Percentiles rank a stretch among this genome's conserved stretches.
Conservation (phyloP, 2,888 invertebrate species). For the Pachycephus smyrnensis region DNA sequence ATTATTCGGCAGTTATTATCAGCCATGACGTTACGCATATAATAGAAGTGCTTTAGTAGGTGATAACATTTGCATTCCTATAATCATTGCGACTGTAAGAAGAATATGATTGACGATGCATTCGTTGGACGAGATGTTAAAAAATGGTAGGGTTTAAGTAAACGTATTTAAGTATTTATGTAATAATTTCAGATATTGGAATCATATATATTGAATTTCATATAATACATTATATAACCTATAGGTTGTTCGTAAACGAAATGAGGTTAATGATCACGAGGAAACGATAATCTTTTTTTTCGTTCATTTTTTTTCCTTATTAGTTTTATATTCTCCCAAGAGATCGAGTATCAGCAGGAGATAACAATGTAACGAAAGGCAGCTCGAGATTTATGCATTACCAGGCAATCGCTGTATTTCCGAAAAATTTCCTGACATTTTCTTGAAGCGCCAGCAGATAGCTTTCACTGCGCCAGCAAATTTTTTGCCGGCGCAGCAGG, state of each 20-base stretch:
- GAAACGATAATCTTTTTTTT: not conserved
- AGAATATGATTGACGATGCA: not conserved
- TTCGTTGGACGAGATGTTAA: not conserved
- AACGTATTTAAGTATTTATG: not conserved
- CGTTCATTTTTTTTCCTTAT: not conserved
- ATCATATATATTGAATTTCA: no score
- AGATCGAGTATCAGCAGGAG: not conserved
- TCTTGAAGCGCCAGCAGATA: slow-evolving; percentile 42
- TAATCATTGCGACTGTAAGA: not conserved
- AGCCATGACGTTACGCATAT: not conserved
- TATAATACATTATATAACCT: not conserved
- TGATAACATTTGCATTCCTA: not conserved
- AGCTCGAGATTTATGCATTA: not conserved
- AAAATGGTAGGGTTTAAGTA: not conserved
- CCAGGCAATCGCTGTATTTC: not conserved
- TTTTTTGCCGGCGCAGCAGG: slow-evolving; percentile 55
- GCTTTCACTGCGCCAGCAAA: slow-evolving; percentile 60
- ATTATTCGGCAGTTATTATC: not conserved
- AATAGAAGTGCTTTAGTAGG: not conserved
- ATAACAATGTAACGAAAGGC: not conserved
- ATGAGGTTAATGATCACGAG: not conserved
- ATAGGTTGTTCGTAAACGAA: not conserved
- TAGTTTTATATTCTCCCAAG: not conserved
- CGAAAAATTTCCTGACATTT: slow-evolving; percentile 41
- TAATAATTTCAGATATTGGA: not conserved